Base-by-base conservation (phyloP, 2,797 vertebrate genomes). In the Cirrhinus molitorella region DNA sequence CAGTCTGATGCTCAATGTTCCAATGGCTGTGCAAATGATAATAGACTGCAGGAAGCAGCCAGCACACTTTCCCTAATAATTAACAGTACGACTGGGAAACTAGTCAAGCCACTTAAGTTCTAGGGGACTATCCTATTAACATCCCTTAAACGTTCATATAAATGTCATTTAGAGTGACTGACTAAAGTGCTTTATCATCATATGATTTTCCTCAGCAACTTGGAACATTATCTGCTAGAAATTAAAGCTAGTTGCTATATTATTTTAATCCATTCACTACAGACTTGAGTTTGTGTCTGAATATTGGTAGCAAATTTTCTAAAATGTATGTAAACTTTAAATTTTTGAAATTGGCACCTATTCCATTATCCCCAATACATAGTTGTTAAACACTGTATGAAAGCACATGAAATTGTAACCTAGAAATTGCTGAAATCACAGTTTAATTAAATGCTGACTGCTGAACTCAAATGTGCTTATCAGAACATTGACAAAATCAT, bases 1-100 rank as follows among this genome's bases (percentile, higher is more conserved):
- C 43, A 72, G 45, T 72, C 47, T 49, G 70, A 72, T 31, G 70
- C 25, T 51, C 45, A 21, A 21, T 51, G 70, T 13, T 72, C 16
- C 47, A 72, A 3, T 31, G 70, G 25, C 25, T 51, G 25, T 72
- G 47, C 31, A 72, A 25, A 72, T 31, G 45, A 71, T 51, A 72
- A 72, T 31, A 34, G 10, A 49, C 45, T 31, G 45, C 23, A 47
- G 47, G n/a, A 70, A 14, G 43, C 67, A 47, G 43, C 67, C 43
- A 25, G 43, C 4, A 47, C 5, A 31, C 70, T 31, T 12, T 31
- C 45, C 14, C 23, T 31, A 21, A 72, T 72, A 21, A 72, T 31
- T 51, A 71, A 19, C 68, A 49, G 16, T 28, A 71, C 4, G 1
- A 16, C 25, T 71, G 45, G 16, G 4, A 71, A 71, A 71, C 40